These are phyloP conservation scores for Sphenopsis melanotis DNA, from an alignment of 2,797 vertebrate genomes.

Conservation along the genomic window DNA sequence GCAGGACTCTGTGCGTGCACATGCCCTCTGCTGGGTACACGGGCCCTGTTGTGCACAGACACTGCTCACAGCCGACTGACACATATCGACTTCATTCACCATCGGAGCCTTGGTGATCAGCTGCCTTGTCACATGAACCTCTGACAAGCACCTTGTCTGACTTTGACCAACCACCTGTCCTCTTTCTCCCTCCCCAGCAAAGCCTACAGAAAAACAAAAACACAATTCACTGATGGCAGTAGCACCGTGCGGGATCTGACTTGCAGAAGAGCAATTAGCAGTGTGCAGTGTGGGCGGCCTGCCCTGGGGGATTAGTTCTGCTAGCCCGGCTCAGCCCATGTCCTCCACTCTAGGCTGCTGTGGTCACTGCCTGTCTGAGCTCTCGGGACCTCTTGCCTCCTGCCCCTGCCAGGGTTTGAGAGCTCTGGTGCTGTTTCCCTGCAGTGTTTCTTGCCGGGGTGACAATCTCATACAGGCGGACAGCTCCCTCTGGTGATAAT, in stretches of 20 bases:
- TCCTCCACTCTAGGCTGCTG: neutral
- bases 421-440: neutral
- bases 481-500: slow-evolving; percentile 62
- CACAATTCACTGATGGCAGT: neutral
- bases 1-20: neutral
- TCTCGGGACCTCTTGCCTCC: neutral
- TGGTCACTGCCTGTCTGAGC: neutral
- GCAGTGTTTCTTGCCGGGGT: neutral
- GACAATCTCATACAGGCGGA: neutral
- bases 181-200: neutral
- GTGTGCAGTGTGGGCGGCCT: neutral
- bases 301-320: neutral
- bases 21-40: neutral
- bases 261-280: neutral
- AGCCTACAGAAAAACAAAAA: neutral
- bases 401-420: neutral
- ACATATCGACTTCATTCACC: neutral
- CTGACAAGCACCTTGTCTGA: neutral
- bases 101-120: neutral
- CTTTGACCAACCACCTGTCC: neutral
- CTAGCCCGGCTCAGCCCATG: neutral
- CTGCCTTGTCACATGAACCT: neutral
- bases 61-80: neutral
- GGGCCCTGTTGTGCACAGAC: neutral
- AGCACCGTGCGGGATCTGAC: neutral